Base-by-base conservation (phyloP, 2,113 vertebrate species). In the Chamaetylas fuelleborni region DNA sequence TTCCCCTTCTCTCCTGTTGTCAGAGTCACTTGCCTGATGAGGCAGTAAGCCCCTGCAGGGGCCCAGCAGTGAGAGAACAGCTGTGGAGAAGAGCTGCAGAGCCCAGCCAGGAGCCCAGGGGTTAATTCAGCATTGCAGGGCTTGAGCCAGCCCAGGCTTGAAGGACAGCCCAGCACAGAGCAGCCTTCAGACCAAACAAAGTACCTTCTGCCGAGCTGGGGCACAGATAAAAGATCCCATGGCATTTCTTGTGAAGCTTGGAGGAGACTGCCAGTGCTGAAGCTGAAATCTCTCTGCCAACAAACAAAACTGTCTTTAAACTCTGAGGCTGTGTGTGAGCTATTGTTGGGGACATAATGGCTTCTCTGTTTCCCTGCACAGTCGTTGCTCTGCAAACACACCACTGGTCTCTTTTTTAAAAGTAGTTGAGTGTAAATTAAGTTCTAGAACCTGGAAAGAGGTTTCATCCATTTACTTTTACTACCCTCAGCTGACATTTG, bases 321-420 rank as follows among this genome's bases (percentile, higher is more conserved):
- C 82, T 84, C 92, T 38, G 77, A 90, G 86, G 88, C 96, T 96
- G 95, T 94, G 94, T 93, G 91, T 83, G 92, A 96, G 88, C 93
- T 96, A 95, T 97, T 97, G 95, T 96, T 81, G 72, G 61, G 64
- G 25, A 79, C 76, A 96, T 93, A 96, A 96, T 84, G 95, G 90
- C 77, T 72, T 64, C 96, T 96, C 95, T 96, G 96, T 97, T 96
- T 79, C 77, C 82, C 47, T 81, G 92, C 93, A 45, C 79, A 81
- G 95, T 80, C 69, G 51, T 56, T 90, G 94, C 90, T 81, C 90
- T 74, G 80, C 95, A 79, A 88, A 74, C 79, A 82, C 6, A 24
- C 90, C 86, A 84, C 82, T 83, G 82, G 73, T 58, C 90, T 96
- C 83, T 93, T 81, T 83, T 88, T 74, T 71, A 78, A 74, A 94